Evolutionary conservation across 1,140 invertebrate species (phyloP).

Genomic region (Trachelipus rathkii): DNA sequence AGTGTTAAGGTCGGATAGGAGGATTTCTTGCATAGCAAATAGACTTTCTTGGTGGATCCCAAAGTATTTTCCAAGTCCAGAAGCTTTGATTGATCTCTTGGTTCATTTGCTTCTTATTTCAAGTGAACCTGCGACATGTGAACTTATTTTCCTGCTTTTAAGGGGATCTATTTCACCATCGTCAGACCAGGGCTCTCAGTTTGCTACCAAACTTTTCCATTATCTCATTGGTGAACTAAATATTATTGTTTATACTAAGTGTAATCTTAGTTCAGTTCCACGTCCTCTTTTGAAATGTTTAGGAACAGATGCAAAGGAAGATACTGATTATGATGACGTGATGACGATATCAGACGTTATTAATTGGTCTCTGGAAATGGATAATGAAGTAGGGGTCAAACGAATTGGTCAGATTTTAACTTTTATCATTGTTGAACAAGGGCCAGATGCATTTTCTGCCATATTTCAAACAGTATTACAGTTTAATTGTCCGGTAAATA

Average conservation of each 20-base stretch:
- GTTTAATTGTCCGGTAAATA: neutral
- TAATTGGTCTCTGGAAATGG: neutral
- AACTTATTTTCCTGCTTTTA: conserved; percentile 27
- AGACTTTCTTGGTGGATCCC: conserved; percentile 38
- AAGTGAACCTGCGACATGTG: conserved; percentile 31
- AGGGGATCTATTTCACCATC: conserved; percentile 24
- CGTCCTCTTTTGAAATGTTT: neutral
- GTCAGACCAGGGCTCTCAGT: conserved; percentile 12
- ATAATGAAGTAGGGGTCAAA: neutral
- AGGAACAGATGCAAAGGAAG: neutral
- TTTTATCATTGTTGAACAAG: conserved; percentile 5
- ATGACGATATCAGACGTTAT: neutral
- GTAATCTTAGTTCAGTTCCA: neutral
- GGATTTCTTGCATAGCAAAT: conserved; percentile 28
- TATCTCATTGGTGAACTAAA: neutral
- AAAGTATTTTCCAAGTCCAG: conserved; percentile 25
- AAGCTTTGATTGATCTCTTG: conserved; percentile 33
- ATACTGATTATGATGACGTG: neutral
- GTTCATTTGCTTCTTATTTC: conserved; percentile 37
- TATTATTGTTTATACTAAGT: neutral
- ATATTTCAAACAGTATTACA: neutral
- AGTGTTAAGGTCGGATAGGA: conserved; percentile 30
- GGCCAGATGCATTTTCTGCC: neutral
- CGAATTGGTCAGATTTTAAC: conserved; percentile 1
- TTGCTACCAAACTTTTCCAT: neutral